Percentiles rank a stretch among this genome's conserved stretches.
Conservation (phyloP, 1,140 invertebrate genomes). For the Trissolcus basalis region DNA sequence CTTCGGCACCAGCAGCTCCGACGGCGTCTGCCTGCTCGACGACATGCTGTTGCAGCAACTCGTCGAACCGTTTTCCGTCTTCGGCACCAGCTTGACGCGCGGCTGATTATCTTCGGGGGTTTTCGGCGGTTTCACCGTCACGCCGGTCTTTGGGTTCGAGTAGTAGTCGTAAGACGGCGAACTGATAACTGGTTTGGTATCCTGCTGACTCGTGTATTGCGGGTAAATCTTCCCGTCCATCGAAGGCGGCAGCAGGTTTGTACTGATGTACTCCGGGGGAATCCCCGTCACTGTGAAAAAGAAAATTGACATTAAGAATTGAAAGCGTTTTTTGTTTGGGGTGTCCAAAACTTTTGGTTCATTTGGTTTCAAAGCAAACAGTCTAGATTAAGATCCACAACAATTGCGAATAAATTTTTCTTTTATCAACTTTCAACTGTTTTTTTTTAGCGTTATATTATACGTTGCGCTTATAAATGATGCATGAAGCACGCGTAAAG, state of each 20-base stretch:
- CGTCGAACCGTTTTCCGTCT: conserved; percentile 74
- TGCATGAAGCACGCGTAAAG: conserved; percentile 27
- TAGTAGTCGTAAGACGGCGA: conserved; percentile 75
- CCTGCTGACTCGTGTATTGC: conserved; percentile 67
- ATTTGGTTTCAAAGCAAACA: conserved; percentile 7
- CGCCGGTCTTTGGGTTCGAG: conserved; percentile 65
- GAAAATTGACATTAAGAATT: conserved; percentile 5
- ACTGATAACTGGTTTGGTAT: conserved; percentile 70
- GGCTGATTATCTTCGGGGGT: conserved; percentile 71
- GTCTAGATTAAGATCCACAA: not conserved
- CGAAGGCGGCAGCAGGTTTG: conserved; percentile 70
- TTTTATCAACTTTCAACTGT: not conserved
- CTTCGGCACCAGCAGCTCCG: conserved; percentile 81
- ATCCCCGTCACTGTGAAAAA: conserved; percentile 68
- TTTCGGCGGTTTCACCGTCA: conserved; percentile 78
- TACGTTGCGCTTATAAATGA: conserved; percentile 21
- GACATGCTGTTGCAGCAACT: conserved; percentile 77
- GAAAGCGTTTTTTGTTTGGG: too few species aligned
- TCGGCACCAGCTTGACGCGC: conserved; percentile 72
- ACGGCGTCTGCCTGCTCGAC: conserved; percentile 67
- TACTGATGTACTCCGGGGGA: conserved; percentile 73
- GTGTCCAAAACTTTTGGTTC: too few species aligned
- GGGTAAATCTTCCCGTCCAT: conserved; percentile 72
- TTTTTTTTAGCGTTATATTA: conserved; percentile 16
- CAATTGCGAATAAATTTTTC: not conserved